Evolutionary conservation across 1,140 invertebrate species (phyloP).

Genomic region (Pseudomyrmex sp.): DNA sequence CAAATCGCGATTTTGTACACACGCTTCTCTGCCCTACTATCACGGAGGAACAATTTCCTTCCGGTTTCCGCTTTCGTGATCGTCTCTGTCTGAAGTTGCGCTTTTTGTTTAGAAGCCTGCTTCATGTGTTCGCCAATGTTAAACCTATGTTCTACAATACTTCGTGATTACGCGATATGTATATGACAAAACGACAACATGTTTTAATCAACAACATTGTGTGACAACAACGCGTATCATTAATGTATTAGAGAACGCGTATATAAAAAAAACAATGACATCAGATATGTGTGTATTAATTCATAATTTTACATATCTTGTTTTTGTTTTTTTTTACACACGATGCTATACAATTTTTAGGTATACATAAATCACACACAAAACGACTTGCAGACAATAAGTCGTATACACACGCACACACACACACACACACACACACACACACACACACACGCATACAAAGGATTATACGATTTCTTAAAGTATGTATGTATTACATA

Average conservation of each 20-base stretch:
- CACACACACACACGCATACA: no score
- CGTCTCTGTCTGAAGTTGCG: slow-evolving; percentile 45
- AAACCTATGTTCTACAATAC: not conserved
- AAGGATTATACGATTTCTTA: no score
- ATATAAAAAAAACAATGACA: not conserved
- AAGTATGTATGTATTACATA: no score
- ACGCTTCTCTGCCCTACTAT: not conserved
- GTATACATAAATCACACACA: not conserved
- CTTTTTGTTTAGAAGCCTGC: slow-evolving; percentile 34
- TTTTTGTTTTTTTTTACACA: not conserved
- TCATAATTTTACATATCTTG: slow-evolving; percentile 15
- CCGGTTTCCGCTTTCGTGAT: slow-evolving; percentile 65
- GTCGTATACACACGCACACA: no score
- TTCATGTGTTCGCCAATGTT: slow-evolving; percentile 52
- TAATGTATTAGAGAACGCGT: not conserved
- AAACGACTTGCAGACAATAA: not conserved
- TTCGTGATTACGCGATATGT: no score
- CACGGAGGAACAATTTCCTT: slow-evolving; percentile 47
- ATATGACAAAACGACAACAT: slow-evolving; percentile 9
- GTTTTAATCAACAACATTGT: not conserved
- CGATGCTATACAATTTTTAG: no score
- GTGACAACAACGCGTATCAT: not conserved
- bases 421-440: no score
- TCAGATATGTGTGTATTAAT: slow-evolving; percentile 8
- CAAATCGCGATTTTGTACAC: slow-evolving; percentile 14